phyloP scores from a whole-genome alignment of 2,888 invertebrate species.

The Acrobasis consociella region DNA sequence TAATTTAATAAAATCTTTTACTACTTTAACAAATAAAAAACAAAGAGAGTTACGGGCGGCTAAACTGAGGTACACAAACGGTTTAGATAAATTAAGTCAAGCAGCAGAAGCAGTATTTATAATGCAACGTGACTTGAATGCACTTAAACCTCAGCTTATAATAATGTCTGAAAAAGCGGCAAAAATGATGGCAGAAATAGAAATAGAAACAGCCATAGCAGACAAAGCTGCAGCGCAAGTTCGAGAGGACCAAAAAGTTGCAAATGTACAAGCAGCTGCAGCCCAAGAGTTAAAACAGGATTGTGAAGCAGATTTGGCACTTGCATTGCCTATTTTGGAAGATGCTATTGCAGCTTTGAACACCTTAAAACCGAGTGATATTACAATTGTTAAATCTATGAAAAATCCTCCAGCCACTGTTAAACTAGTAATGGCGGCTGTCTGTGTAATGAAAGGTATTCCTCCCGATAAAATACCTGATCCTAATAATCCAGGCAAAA shows the following conservation, averaged over 20 bases:
- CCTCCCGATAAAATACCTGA: slow-evolving; percentile 90
- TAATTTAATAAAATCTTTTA: slow-evolving; percentile 90
- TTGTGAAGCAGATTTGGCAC: slow-evolving; percentile 96
- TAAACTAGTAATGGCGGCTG: slow-evolving; percentile 93
- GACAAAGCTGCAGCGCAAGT: slow-evolving; percentile 91
- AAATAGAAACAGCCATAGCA: slow-evolving; percentile 88
- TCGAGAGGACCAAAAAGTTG: slow-evolving; percentile 93
- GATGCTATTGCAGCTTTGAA: slow-evolving; percentile 89
- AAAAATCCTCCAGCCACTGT: slow-evolving; percentile 92
- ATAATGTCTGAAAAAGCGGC: slow-evolving; percentile 87
- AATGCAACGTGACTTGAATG: slow-evolving; percentile 89
- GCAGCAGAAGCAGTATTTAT: slow-evolving; percentile 89
- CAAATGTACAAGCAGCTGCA: slow-evolving; percentile 92
- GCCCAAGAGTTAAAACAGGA: slow-evolving; percentile 93
- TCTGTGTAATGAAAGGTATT: slow-evolving; percentile 93
- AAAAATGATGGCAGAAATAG: slow-evolving; percentile 90
- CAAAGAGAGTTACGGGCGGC: slow-evolving; percentile 88
- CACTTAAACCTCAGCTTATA: slow-evolving; percentile 88
- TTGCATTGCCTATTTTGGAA: slow-evolving; percentile 92
- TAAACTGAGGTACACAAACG: slow-evolving; percentile 89
- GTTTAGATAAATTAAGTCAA: slow-evolving; percentile 89
- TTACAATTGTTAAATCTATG: slow-evolving; percentile 94
- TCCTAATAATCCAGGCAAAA: slow-evolving; percentile 84
- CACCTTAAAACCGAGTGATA: slow-evolving; percentile 92
- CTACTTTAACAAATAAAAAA: slow-evolving; percentile 86